Percentiles rank a stretch among this genome's conserved stretches.
Conservation (phyloP, 2,113 vertebrate genomes). For the Dipodomys merriami region DNA sequence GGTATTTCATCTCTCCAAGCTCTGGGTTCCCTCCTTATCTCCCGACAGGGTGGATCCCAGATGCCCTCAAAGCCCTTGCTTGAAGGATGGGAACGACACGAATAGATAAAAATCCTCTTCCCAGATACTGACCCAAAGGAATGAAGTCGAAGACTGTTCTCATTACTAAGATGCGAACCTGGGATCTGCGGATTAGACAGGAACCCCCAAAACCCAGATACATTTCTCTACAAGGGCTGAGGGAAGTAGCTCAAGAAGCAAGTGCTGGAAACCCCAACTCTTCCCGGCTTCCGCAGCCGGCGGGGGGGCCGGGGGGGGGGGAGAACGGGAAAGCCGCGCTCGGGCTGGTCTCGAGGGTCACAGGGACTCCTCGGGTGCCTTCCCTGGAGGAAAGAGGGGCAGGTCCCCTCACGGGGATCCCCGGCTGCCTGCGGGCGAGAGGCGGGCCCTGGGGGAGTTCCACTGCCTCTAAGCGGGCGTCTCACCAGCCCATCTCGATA, state of each 20-base stretch:
- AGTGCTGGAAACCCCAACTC: neutral
- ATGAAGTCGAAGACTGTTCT: neutral
- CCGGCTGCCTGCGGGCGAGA: neutral
- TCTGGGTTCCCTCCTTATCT: neutral
- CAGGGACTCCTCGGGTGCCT: neutral
- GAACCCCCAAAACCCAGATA: conserved; percentile 1
- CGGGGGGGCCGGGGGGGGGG: neutral
- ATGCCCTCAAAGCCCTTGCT: neutral
- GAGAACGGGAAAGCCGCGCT: neutral
- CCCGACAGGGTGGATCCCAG: neutral
- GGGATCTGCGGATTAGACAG: neutral
- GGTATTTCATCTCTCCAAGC: neutral
- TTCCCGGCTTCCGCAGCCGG: neutral
- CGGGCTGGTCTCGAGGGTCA: neutral
- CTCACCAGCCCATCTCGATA: neutral
- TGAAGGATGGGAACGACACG: neutral
- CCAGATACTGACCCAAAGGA: neutral
- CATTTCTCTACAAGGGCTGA: neutral
- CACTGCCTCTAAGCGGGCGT: too few relatives aligned
- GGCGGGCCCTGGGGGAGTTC: neutral
- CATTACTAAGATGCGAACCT: neutral
- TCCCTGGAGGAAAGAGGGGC: neutral
- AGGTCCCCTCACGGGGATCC: conserved; percentile 56
- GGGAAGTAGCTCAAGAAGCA: neutral
- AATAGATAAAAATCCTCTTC: neutral